phyloP scores from a whole-genome alignment of 2,797 vertebrate species.

The Parauchenoglanis ngamensis region DNA sequence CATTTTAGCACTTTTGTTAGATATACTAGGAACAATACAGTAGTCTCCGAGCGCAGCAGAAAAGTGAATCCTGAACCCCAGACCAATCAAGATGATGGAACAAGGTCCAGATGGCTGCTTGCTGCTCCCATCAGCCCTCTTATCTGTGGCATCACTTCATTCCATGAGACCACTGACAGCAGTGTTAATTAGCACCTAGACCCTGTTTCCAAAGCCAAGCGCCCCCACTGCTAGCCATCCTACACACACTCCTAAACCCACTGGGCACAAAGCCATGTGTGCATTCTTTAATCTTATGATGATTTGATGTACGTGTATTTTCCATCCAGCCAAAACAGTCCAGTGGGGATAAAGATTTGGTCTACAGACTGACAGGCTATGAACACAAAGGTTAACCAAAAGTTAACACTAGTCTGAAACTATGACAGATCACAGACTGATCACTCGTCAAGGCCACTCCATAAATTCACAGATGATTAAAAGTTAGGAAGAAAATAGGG shows the following conservation, averaged over 20 bases:
- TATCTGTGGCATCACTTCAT: constrained; percentile 76
- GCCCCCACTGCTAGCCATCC: constrained; percentile 27
- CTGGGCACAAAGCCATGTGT: constrained; percentile 24
- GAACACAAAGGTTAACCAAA: constrained; percentile 32
- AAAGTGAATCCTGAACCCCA: not conserved
- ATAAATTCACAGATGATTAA: constrained; percentile 21
- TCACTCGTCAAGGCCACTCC: constrained; percentile 33
- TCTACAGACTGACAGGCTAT: constrained; percentile 15
- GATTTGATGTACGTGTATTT: constrained; percentile 29
- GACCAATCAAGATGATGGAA: constrained; percentile 56
- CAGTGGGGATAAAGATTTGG: constrained; percentile 26
- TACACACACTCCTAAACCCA: constrained; percentile 23
- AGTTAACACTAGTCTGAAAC: constrained; percentile 19
- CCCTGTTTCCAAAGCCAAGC: constrained; percentile 58
- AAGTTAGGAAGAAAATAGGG: not conserved
- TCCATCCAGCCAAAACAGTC: constrained; percentile 23
- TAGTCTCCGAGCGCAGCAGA: not conserved
- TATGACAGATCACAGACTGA: constrained; percentile 34
- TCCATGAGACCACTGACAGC: constrained; percentile 78
- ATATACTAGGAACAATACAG: constrained; percentile 5
- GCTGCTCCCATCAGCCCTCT: constrained; percentile 62
- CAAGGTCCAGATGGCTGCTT: constrained; percentile 74
- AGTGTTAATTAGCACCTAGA: constrained; percentile 77
- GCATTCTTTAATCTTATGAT: constrained; percentile 38
- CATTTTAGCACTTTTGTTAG: not conserved